Evolutionary conservation across 1,140 invertebrate species (phyloP).

Genomic region (Polypedilum pembai): DNA sequence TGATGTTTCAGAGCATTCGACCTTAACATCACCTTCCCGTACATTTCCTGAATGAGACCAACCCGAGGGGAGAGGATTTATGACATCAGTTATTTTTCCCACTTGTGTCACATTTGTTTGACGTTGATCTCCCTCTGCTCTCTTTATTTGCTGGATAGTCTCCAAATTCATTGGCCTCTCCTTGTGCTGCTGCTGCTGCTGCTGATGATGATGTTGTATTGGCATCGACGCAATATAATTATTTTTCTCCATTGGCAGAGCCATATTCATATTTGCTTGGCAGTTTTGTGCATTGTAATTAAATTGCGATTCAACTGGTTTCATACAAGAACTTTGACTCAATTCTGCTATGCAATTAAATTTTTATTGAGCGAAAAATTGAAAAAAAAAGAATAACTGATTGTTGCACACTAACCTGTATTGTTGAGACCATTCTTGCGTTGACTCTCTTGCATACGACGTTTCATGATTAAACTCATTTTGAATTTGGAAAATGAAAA

Average conservation of each 20-base stretch:
- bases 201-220: neutral
- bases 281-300: neutral
- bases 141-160: neutral
- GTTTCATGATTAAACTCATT: neutral
- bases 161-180: neutral
- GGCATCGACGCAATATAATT: neutral
- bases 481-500: neutral
- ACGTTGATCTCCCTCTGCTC: neutral
- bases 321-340: neutral
- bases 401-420: neutral
- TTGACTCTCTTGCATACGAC: neutral
- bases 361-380: neutral
- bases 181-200: neutral
- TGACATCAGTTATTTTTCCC: neutral
- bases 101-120: neutral
- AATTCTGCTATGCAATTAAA: neutral
- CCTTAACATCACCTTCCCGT: neutral
- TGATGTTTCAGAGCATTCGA: neutral
- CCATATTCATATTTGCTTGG: neutral
- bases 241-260: neutral
- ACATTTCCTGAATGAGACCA: neutral
- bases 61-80: neutral
- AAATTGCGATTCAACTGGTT: neutral
- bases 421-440: neutral
- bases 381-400: neutral